Evolutionary conservation across 2,888 invertebrate species (phyloP), one percentile per base, ranked within the genome.

Genomic region (Agrypnus murinus): DNA sequence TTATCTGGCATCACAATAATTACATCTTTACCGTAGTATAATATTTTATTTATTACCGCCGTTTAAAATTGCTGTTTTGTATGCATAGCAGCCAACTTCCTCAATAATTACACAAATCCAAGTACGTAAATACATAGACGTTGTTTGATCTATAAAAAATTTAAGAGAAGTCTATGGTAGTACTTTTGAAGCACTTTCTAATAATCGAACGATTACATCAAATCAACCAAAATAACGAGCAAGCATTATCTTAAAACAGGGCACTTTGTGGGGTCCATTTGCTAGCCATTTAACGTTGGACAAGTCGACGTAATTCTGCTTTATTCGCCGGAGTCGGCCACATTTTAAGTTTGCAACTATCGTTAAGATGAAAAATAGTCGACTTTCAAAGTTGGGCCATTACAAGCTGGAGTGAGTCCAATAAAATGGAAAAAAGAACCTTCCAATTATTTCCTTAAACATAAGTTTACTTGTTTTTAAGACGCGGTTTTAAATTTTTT

Each of bases 371-470:
- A 73, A 69, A 73, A 71, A 73, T 69, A 9, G 65, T 38, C 15
- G 19, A 25, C 14, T 9, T 48, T 40, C 55, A 55, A 66, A 66
- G 58, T 66, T 66, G 63, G 62, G n/a, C 71, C 73, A 71, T 73
- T 73, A 73, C 62, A 19, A 59, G 25, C 64, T 67, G 71, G 65
- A 71, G 65, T 64, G 60, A 50, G 57, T 62, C 67, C 66, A 73
- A 70, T 69, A 69, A 67, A 70, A 60, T n/a, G n/a, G 68, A 65
- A 68, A 73, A 71, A 68, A n/a, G n/a, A n/a, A 71, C 40, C 53
- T 40, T 67, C n/a, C 73, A 73, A 73, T 73, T 73, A 71, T 67
- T 72, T 57, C 65, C 12, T 67, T 73, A 62, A 64, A 72, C 69
- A 65, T 72, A 62, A 64, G 69, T 58, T 59, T 64, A 17, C 48